Base-by-base conservation (phyloP, 2,113 vertebrate species). In the Seriola quinqueradiata region DNA sequence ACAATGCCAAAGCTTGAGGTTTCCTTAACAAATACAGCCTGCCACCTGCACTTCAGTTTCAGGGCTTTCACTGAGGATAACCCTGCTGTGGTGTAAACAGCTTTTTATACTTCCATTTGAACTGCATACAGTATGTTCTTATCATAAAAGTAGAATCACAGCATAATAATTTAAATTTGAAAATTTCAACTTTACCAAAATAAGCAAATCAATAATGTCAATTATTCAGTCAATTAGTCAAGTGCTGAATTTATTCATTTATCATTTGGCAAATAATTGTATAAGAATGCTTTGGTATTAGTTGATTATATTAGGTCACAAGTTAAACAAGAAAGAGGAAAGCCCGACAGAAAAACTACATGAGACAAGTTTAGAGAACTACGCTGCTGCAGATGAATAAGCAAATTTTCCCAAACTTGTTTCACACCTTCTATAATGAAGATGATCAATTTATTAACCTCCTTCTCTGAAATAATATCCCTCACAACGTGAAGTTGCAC, bases 1-100 rank as follows among this genome's bases (percentile, higher is more conserved):
- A 93, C 57, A 76, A 92, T 88, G 78, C 77, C 84, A 89, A 10
- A 82, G 82, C 70, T 90, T 95, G 95, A 95, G 95, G 94, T 95
- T 95, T 92, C 79, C 83, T 89, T 58, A 48, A 72, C 57, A 81
- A 90, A 92, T 42, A 65, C 57, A 77, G 44, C 73, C 67, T 28
- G 48, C 58, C 94, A 95, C 89, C 93, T 95, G 94, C 87, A 68
- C 23, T 6, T 42, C 32, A 21, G 64, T 63, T 70, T 40, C 76
- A 65, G 61, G 82, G 65, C 60, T 89, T 70, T 83, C 48, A 61
- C 71, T 75, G 64, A 87, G 87, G 85, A 84, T 40, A 83, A 90
- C 82, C 77, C 64, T 73, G 71, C 83, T 85, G 80, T 21, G 70
- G 59, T 25, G 28, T 52, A 48, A 5, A 40, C 46, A 70, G 67